Evolutionary conservation across 2,888 invertebrate genomes (phyloP).

Genomic region (Oasisia sp.): DNA sequence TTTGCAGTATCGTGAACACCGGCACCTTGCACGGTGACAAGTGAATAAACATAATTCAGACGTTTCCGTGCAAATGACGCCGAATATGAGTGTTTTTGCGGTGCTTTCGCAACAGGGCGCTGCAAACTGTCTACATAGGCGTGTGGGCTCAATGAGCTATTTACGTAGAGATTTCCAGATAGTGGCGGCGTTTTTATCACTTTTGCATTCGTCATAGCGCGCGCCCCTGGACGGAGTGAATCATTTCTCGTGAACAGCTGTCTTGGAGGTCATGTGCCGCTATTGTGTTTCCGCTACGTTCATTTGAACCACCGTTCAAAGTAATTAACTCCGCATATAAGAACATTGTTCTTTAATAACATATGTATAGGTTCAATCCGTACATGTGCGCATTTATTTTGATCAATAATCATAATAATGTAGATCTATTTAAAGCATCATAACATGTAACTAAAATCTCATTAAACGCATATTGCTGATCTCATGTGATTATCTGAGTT

Average conservation of each 20-base stretch:
- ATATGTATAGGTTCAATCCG: neutral
- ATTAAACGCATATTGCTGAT: neutral
- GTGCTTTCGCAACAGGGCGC: neutral
- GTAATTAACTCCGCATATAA: neutral
- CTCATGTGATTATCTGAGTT: neutral
- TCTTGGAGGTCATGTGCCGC: neutral
- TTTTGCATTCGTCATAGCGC: neutral
- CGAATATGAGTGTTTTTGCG: neutral
- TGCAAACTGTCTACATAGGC: neutral
- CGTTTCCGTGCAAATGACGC: neutral
- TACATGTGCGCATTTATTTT: neutral
- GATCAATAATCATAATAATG: neutral
- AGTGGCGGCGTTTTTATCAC: slow-evolving; percentile 5
- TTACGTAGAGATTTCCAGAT: neutral
- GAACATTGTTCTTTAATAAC: neutral
- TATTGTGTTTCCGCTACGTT: neutral
- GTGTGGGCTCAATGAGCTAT: neutral
- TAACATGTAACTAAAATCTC: neutral
- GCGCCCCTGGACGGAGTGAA: neutral
- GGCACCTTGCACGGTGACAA: neutral
- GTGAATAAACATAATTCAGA: no score
- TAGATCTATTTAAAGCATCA: neutral
- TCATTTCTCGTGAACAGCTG: neutral
- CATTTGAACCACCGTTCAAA: neutral
- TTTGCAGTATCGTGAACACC: neutral